Evolutionary conservation across 35 echinoderm and acorn worm genomes (phyloP).

Genomic region (Hemicentrotus pulcherrimus): DNA sequence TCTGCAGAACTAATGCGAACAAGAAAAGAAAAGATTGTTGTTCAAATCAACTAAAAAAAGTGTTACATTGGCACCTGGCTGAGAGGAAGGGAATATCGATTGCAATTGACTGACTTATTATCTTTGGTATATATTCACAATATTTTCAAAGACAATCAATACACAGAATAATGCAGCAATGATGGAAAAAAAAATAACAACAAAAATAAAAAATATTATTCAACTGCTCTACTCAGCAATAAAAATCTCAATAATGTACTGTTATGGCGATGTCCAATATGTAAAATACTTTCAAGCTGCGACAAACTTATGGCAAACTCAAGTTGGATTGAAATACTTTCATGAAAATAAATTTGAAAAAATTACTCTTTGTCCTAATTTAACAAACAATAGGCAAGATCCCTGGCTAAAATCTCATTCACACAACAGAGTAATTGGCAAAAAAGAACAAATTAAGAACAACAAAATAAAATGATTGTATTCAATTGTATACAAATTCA

Average conservation of each 20-base stretch:
- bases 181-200: neutral
- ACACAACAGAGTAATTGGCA: too few relatives aligned
- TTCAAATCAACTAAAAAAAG: too few relatives aligned
- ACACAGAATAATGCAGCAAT: neutral
- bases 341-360: neutral
- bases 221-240: neutral
- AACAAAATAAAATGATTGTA: too few relatives aligned
- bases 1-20: too few relatives aligned
- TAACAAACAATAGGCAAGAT: neutral
- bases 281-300: neutral
- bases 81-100: too few relatives aligned
- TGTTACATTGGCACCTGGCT: too few relatives aligned
- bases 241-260: neutral
- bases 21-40: too few relatives aligned
- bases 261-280: neutral
- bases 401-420: neutral
- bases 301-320: neutral
- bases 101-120: neutral
- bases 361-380: neutral
- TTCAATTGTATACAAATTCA: too few relatives aligned
- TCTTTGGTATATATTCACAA: neutral
- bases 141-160: neutral
- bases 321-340: neutral
- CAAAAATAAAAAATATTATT: neutral
- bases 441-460: too few relatives aligned